These are phyloP conservation scores for Porites lutea DNA, from an alignment of 64 coral and sea anemone species.

Conservation along the genomic window DNA sequence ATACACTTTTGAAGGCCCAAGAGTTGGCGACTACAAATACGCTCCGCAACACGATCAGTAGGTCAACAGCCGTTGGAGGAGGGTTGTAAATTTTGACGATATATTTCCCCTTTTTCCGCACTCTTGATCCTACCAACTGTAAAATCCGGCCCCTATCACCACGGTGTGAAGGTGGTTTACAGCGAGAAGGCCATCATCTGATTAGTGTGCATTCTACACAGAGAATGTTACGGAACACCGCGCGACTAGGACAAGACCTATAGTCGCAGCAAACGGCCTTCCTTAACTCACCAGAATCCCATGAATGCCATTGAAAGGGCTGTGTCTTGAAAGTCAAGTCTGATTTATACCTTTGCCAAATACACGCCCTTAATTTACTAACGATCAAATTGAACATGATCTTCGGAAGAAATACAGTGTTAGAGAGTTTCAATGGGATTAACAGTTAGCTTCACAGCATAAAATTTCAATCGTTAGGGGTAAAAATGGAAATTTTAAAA, in stretches of 20 bases:
- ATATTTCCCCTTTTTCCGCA: slow-evolving; percentile 55
- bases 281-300: neutral
- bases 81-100: slow-evolving; percentile 51
- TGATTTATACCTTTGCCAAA: no score
- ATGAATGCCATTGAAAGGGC: no score
- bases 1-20: slow-evolving; percentile 78
- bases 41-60: slow-evolving; percentile 65
- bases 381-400: no score
- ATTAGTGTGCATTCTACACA: slow-evolving; percentile 45
- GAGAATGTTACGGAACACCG: slow-evolving; percentile 64
- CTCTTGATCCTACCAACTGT: neutral
- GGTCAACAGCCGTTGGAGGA: slow-evolving; percentile 56
- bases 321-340: no score
- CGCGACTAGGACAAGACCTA: slow-evolving; percentile 51
- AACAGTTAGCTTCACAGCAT: no score
- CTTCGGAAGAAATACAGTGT: no score
- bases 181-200: neutral
- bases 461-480: no score
- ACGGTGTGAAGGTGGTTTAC: slow-evolving; percentile 61
- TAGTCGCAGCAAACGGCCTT: neutral
- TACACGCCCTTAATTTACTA: no score
- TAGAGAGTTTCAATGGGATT: no score
- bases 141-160: slow-evolving; percentile 41
- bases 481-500: no score
- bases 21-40: slow-evolving; percentile 71